These are phyloP conservation scores for Drosophila murphyi DNA, from an alignment of 1,140 invertebrate genomes.

Conservation along the genomic window DNA sequence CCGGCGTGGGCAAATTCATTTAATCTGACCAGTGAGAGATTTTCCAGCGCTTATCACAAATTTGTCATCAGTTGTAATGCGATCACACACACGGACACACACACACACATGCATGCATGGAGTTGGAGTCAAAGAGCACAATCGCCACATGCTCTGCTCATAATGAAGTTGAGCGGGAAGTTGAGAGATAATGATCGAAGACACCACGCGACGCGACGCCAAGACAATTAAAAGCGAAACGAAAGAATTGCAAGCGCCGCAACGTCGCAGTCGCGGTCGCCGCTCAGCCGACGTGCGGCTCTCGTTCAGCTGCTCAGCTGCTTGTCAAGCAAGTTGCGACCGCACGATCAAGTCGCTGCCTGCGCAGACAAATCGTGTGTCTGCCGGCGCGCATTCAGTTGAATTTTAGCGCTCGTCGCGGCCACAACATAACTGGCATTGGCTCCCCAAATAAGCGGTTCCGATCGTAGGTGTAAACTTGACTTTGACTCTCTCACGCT, in stretches of 20 bases:
- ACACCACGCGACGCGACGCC: conserved; percentile 57
- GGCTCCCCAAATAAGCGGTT: not conserved
- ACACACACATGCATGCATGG: conserved; percentile 9
- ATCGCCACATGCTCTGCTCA: conserved; percentile 59
- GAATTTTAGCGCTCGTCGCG: conserved; percentile 60
- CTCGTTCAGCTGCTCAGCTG: conserved; percentile 29
- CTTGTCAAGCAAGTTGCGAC: conserved; percentile 49
- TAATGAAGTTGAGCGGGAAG: conserved; percentile 67
- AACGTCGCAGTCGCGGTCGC: conserved; percentile 17
- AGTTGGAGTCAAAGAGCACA: conserved; percentile 22
- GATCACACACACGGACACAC: conserved; percentile 15
- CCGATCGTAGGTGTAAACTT: conserved; percentile 44
- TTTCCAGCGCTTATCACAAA: conserved; percentile 71
- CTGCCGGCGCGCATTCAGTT: conserved; percentile 56
- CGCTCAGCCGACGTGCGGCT: not conserved
- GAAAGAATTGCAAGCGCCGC: conserved; percentile 62
- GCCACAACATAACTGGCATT: conserved; percentile 49
- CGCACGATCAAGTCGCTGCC: conserved; percentile 4
- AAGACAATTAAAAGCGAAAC: conserved; percentile 64
- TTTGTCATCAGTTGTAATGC: conserved; percentile 78
- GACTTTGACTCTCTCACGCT: conserved; percentile 54
- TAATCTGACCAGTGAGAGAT: conserved; percentile 49
- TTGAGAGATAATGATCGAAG: conserved; percentile 43
- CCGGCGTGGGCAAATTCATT: conserved; percentile 54
- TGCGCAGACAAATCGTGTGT: conserved; percentile 54